Evolutionary conservation across 2,113 vertebrate genomes (phyloP), one percentile per base, ranked within the genome.

Genomic region (Bos indicus): DNA sequence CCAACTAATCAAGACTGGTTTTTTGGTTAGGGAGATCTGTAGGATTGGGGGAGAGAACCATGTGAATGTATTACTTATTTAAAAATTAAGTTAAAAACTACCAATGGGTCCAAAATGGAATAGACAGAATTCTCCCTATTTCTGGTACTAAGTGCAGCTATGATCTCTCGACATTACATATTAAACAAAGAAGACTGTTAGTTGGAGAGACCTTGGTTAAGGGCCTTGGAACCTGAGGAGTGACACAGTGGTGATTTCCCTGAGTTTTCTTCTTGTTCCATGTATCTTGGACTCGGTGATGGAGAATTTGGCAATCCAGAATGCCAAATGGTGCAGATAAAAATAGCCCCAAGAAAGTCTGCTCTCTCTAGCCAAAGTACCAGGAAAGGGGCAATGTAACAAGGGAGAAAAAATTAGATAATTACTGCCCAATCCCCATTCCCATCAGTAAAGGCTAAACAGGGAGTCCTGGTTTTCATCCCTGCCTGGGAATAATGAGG

Each of bases 1-100:
- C 17, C 77, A 90, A 81, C 51, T 81, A 94, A 77, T 33, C 3
- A 74, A 48, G 64, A 64, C 30, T 48, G 26, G 19, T 88, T 64
- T 92, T 77, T 85, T 88, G 26, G 48, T 12, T 80, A 46, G 26
- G 21, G 80, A 52, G 43, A 91, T 26, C 21, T 84, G 36, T 28
- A 48, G 40, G 67, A 6, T 2, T 48, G 28, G 14, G 30, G 23
- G 26, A 78, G 30, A 52, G 64, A 94, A 77, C 48, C 56, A 57
- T 78, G 28, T 67, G 52, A 96, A 94, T 52, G 26, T 46, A 87
- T 91, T 82, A 87, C 13, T 15, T 81, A 71, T 57, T 82, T 33
- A 30, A 93, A 88, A 81, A 36, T 62, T 78, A 89, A 91, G 57
- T 82, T 94, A 94, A 60, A 91, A 94, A n/a, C 56, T 54, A 87